Evolutionary conservation across 2,797 vertebrate species (phyloP).

Genomic region (Diplodus sargus): DNA sequence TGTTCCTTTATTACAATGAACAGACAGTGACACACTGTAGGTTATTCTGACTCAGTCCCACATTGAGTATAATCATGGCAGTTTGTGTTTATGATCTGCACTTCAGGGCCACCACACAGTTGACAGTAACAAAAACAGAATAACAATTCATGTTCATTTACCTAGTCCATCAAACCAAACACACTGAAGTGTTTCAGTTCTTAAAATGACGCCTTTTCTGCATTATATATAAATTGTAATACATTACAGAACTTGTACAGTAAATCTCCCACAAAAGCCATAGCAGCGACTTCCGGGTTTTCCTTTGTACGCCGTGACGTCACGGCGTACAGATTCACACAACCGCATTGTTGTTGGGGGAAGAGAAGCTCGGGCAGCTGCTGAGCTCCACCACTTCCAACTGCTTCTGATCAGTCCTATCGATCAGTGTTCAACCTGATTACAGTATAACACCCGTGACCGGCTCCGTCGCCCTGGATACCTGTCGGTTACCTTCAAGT

Average conservation of each 20-base stretch:
- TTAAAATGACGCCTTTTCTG: neutral
- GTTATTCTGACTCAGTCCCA: neutral
- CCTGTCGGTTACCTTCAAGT: slow-evolving; percentile 39
- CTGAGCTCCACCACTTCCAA: slow-evolving; percentile 63
- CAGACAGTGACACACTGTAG: neutral
- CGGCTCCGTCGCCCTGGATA: slow-evolving; percentile 75
- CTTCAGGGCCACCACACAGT: too few species aligned
- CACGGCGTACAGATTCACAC: slow-evolving; percentile 61
- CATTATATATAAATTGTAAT: too few species aligned
- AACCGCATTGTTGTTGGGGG: slow-evolving; percentile 89
- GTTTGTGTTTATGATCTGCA: neutral
- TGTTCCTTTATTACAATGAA: neutral
- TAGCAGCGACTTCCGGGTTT: slow-evolving; percentile 68
- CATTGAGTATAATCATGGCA: neutral
- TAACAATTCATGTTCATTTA: neutral
- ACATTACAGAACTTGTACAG: neutral
- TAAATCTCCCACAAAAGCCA: neutral
- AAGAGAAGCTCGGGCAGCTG: slow-evolving; percentile 76
- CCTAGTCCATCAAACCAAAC: neutral
- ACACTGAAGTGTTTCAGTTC: neutral
- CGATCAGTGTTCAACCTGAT: slow-evolving; percentile 11
- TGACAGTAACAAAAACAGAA: neutral
- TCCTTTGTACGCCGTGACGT: slow-evolving; percentile 70
- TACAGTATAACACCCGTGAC: slow-evolving; percentile 26
- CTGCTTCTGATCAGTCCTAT: slow-evolving; percentile 28